Percentiles rank a stretch among this genome's conserved stretches.
Conservation (phyloP, 1,140 invertebrate genomes). For the Venustaconcha ellipsiformis region DNA sequence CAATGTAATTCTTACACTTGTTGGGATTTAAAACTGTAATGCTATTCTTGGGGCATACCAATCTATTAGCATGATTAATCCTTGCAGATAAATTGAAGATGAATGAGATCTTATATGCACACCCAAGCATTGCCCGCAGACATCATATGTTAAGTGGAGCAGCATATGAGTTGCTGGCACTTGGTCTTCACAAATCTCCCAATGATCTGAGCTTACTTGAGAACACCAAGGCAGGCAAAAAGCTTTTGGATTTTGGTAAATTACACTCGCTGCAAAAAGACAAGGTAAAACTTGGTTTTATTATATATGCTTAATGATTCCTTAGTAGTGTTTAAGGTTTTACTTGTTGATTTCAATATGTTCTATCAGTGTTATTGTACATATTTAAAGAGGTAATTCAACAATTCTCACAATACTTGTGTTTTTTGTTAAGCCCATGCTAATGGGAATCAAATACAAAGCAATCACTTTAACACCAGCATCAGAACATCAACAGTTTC, state of each 20-base stretch:
- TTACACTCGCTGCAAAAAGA: conserved; percentile 22
- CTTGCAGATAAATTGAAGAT: conserved; percentile 46
- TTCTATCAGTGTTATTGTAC: no score
- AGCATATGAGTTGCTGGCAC: conserved; percentile 39
- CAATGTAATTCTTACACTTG: background rate
- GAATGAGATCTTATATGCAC: conserved; percentile 34
- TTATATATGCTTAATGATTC: no score
- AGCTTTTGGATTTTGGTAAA: conserved; percentile 34
- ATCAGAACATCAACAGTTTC: no score
- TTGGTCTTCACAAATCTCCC: conserved; percentile 23
- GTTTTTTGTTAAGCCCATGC: no score
- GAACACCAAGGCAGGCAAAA: conserved; percentile 20
- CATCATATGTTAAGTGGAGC: conserved; percentile 49
- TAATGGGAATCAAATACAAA: no score
- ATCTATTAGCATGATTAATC: background rate
- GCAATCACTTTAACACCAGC: no score
- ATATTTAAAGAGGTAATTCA: no score
- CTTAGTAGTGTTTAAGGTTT: no score
- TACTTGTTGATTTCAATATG: no score
- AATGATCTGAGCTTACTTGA: background rate
- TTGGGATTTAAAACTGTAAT: background rate
- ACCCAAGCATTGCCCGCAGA: conserved; percentile 34
- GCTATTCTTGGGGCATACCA: background rate
- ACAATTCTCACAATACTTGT: no score
- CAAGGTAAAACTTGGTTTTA: conserved; percentile 27